A percentile compares a stretch with the other conserved stretches of the same genome.
Evolutionary conservation across 1,140 invertebrate genomes (phyloP).

Genomic region (Sarcophaga bullata): DNA sequence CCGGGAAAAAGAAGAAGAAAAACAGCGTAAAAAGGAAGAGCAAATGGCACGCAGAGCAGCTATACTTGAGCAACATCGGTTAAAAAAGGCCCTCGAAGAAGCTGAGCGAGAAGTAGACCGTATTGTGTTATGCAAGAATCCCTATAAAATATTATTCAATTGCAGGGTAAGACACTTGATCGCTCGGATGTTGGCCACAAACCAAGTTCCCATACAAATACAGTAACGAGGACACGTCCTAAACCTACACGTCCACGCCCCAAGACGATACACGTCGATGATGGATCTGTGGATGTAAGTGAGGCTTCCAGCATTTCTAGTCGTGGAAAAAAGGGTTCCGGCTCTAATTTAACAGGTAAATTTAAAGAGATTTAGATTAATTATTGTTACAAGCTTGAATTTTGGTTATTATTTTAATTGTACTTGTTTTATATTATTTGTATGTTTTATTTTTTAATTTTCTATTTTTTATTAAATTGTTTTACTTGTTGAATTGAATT

Average conservation of each 20-base stretch:
- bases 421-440: slow-evolving; percentile 26
- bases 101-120: slow-evolving; percentile 82
- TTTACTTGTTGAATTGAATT: slow-evolving; percentile 60
- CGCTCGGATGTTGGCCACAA: slow-evolving; percentile 74
- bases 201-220: slow-evolving; percentile 55
- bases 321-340: slow-evolving; percentile 82
- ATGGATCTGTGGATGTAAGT: slow-evolving; percentile 76
- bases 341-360: slow-evolving; percentile 82
- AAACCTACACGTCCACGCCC: slow-evolving; percentile 77
- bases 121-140: background rate
- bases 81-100: slow-evolving; percentile 94
- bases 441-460: slow-evolving; percentile 37
- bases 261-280: slow-evolving; percentile 89
- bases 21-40: slow-evolving; percentile 88
- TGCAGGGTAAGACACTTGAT: slow-evolving; percentile 79
- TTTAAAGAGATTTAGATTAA: background rate
- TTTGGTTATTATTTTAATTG: slow-evolving; percentile 24
- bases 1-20: slow-evolving; percentile 86
- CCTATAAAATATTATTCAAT: background rate
- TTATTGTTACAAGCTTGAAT: background rate
- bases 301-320: slow-evolving; percentile 79
- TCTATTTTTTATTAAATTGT: slow-evolving; percentile 46
- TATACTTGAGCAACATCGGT: slow-evolving; percentile 94
- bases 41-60: slow-evolving; percentile 84
- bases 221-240: slow-evolving; percentile 71